Conservation (phyloP, 2,113 vertebrate genomes). For the Capra hircus region DNA sequence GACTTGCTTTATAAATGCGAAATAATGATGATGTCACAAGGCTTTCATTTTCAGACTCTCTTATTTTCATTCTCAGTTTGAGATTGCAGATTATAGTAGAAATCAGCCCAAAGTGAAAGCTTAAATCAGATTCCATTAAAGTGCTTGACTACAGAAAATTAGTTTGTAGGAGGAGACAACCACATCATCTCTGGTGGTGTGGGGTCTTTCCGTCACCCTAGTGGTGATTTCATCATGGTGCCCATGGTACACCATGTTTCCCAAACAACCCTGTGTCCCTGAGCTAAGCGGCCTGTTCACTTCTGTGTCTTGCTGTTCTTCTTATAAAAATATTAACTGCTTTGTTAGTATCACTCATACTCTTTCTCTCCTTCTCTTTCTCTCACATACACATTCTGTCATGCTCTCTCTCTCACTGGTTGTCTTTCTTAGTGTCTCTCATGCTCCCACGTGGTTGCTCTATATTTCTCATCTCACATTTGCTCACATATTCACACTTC, state of each 20-base stretch:
- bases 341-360: not conserved
- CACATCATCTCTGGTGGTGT: not conserved
- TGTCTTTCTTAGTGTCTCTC: not conserved
- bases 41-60: conserved; percentile 60
- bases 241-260: not conserved
- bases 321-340: not conserved
- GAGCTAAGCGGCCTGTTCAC: not conserved
- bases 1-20: conserved; percentile 50
- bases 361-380: not conserved
- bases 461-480: not conserved
- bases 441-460: not conserved
- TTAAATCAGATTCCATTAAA: conserved; percentile 56
- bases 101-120: conserved; percentile 47
- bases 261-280: not conserved
- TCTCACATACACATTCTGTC: not conserved
- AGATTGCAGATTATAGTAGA: conserved; percentile 61
- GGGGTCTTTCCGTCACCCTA: not conserved
- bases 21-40: conserved; percentile 44
- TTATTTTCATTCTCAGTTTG: conserved; percentile 59
- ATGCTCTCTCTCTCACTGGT: not conserved
- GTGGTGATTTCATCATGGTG: not conserved
- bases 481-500: not conserved
- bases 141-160: conserved; percentile 29
- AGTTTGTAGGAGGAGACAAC: not conserved
- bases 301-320: not conserved